Conservation (phyloP, 2,888 invertebrate genomes). For the Trichogramma evanescens region DNA sequence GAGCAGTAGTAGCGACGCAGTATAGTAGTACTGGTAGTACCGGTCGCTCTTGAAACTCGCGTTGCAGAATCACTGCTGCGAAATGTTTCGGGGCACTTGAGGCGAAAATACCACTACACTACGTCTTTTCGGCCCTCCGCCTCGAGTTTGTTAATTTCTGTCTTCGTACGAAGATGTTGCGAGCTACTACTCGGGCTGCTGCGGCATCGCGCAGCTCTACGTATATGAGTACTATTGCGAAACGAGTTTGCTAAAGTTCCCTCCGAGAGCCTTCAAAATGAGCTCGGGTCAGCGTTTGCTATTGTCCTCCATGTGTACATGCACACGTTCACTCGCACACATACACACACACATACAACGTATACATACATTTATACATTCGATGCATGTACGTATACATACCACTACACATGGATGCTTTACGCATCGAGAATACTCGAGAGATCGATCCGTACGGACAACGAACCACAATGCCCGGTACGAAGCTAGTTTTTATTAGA, state of each 20-base stretch:
- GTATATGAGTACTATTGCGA: not conserved
- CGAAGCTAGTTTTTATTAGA: no score
- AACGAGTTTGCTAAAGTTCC: slow-evolving; percentile 13
- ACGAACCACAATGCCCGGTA: no score
- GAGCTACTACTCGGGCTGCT: not conserved
- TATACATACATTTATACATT: no score
- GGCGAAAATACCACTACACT: not conserved
- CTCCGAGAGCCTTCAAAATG: not conserved
- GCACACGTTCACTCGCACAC: not conserved
- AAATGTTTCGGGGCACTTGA: not conserved
- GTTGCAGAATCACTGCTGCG: not conserved
- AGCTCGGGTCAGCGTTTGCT: slow-evolving; percentile 1
- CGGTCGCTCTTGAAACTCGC: no score
- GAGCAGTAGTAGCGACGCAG: not conserved
- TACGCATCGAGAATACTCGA: no score
- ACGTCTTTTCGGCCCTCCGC: slow-evolving; percentile 7
- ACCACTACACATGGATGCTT: no score
- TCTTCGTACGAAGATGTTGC: not conserved
- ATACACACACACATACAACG: no score
- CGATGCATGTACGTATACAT: no score
- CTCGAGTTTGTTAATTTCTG: slow-evolving; percentile 19
- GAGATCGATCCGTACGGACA: no score
- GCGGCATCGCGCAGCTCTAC: not conserved
- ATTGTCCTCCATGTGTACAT: not conserved
- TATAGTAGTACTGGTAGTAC: no score